These are phyloP conservation scores for Chlorocebus sabaeus DNA, from an alignment of 2,113 vertebrate genomes.

Conservation along the genomic window DNA sequence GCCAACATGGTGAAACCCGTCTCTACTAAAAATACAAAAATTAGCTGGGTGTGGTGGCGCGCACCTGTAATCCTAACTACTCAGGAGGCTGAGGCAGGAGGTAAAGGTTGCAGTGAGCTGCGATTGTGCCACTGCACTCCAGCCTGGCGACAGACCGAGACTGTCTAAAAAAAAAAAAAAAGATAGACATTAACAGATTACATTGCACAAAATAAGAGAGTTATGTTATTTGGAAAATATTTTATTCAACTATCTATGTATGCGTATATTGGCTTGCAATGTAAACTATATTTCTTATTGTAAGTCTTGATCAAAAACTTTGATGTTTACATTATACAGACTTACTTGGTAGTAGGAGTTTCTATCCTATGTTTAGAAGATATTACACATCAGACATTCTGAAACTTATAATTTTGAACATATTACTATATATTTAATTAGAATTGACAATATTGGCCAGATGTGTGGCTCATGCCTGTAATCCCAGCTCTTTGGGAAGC, in stretches of 20 bases:
- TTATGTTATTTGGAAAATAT: neutral
- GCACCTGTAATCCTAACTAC: no score
- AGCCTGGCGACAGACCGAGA: no score
- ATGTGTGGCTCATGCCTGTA: neutral
- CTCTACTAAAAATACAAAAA: no score
- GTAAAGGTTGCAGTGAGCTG: no score
- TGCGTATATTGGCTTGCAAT: neutral
- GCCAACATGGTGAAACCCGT: no score
- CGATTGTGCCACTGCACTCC: no score
- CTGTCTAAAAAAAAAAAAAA: neutral
- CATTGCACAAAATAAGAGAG: neutral
- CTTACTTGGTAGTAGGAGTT: neutral
- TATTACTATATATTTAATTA: neutral
- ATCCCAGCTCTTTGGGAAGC: neutral
- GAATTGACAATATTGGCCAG: neutral
- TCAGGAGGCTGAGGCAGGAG: no score
- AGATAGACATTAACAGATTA: neutral
- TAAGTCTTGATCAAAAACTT: conserved; percentile 6
- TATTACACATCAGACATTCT: neutral
- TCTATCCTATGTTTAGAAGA: neutral
- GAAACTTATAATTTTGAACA: neutral
- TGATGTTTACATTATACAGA: conserved; percentile 23
- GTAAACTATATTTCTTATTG: neutral
- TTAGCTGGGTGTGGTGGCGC: no score
- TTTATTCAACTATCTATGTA: neutral